These are phyloP conservation scores for Ormia ochracea DNA, from an alignment of 2,888 invertebrate genomes.

Conservation along the genomic window DNA sequence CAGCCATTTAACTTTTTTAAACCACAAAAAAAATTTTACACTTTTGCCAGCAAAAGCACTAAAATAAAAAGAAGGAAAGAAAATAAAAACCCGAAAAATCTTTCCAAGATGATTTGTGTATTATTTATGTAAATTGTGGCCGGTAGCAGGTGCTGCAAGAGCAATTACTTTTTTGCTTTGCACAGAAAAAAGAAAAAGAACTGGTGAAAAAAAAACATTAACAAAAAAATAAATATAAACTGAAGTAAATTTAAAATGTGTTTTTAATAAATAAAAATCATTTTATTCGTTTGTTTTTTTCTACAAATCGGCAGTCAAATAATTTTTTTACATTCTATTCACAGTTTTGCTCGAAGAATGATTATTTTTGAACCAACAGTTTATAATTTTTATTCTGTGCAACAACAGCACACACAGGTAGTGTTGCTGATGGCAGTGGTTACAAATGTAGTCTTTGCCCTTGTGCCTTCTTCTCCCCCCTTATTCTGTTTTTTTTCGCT, in stretches of 20 bases:
- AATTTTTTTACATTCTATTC: too few species aligned
- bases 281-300: too few species aligned
- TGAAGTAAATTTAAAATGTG: too few species aligned
- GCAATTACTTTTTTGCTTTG: constrained; percentile 68
- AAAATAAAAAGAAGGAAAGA: constrained; percentile 2
- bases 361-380: too few species aligned
- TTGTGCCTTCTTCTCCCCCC: too few species aligned
- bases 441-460: not conserved
- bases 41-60: not conserved
- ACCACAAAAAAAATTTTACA: constrained; percentile 21
- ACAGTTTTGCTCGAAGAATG: too few species aligned
- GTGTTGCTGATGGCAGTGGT: not conserved
- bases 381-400: not conserved
- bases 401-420: not conserved
- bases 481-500: not conserved
- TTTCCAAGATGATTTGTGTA: constrained; percentile 70
- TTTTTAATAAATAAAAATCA: too few species aligned
- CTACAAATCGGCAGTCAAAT: too few species aligned
- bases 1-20: constrained; percentile 21
- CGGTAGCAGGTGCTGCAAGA: constrained; percentile 70
- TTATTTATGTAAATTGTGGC: constrained; percentile 73
- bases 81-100: constrained; percentile 14
- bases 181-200: constrained; percentile 8
- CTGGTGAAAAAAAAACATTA: too few species aligned
- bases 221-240: too few species aligned